A percentile compares a stretch with the other conserved stretches of the same genome.
phyloP scores from a whole-genome alignment of 2,113 vertebrate genomes.

The Paracanthobrama guichenoti region DNA sequence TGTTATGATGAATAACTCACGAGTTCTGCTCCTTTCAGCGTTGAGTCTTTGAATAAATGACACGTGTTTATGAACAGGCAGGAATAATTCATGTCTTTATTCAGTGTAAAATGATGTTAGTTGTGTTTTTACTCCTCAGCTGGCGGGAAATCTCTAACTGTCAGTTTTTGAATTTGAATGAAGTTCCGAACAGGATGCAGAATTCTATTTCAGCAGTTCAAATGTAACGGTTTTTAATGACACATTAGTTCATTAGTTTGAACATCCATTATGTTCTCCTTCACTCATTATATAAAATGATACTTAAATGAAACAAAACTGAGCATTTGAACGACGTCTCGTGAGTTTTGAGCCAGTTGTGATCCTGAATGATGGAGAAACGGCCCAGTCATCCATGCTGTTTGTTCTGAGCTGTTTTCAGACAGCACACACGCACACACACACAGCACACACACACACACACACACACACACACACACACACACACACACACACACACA shows the following conservation, averaged over 20 bases:
- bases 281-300: too few species aligned
- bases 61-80: neutral
- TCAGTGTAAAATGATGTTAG: neutral
- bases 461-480: neutral
- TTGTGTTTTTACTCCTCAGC: too few species aligned
- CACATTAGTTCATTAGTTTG: too few species aligned
- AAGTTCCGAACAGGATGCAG: neutral
- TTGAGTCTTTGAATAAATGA: neutral
- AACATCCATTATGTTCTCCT: neutral
- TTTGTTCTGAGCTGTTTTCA: neutral
- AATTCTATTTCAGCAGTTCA: too few species aligned
- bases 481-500: neutral
- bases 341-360: neutral
- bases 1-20: slow-evolving; percentile 36
- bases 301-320: too few species aligned
- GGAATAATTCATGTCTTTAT: slow-evolving; percentile 16
- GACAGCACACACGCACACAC: too few species aligned
- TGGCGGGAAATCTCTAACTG: too few species aligned
- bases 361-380: neutral
- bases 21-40: neutral
- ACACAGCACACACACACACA: too few species aligned
- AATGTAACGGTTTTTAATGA: neutral
- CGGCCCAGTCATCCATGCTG: neutral
- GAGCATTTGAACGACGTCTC: neutral
- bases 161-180: neutral